These are phyloP conservation scores for Melikaiella ostensackeni DNA, from an alignment of 2,888 invertebrate species.

Conservation along the genomic window DNA sequence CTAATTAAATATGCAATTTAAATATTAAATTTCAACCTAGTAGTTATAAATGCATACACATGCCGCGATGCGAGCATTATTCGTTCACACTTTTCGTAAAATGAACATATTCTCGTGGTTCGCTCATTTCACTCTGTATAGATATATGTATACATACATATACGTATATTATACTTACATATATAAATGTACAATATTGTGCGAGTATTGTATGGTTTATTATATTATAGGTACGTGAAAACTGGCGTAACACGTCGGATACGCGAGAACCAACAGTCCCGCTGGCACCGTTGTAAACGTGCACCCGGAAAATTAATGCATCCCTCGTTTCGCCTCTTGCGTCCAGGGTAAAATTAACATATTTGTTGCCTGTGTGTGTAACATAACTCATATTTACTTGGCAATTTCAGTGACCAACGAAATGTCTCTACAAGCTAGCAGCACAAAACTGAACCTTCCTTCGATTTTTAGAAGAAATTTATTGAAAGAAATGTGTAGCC, in stretches of 20 bases:
- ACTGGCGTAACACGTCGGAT: constrained; percentile 28
- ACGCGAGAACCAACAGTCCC: constrained; percentile 31
- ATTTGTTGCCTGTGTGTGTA: constrained; percentile 13
- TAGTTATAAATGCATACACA: not conserved
- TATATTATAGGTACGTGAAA: constrained; percentile 37
- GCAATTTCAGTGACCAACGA: constrained; percentile 39
- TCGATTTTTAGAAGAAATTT: not conserved
- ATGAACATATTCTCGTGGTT: constrained; percentile 15
- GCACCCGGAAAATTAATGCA: constrained; percentile 44
- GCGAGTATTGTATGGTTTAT: constrained; percentile 29
- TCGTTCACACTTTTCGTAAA: not conserved
- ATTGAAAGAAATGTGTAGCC: not conserved
- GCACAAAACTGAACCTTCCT: not conserved
- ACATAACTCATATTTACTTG: constrained; percentile 11
- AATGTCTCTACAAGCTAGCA: constrained; percentile 8
- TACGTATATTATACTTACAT: not conserved
- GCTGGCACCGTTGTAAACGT: constrained; percentile 36
- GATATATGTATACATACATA: not conserved
- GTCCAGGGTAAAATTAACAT: constrained; percentile 34
- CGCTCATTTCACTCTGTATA: not conserved
- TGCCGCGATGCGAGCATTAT: not conserved
- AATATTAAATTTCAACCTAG: not conserved
- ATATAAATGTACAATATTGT: not conserved
- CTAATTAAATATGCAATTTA: not conserved
- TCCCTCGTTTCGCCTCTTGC: constrained; percentile 31